phyloP scores from a whole-genome alignment of 1,140 invertebrate species.

The Trichonephila clavata region DNA sequence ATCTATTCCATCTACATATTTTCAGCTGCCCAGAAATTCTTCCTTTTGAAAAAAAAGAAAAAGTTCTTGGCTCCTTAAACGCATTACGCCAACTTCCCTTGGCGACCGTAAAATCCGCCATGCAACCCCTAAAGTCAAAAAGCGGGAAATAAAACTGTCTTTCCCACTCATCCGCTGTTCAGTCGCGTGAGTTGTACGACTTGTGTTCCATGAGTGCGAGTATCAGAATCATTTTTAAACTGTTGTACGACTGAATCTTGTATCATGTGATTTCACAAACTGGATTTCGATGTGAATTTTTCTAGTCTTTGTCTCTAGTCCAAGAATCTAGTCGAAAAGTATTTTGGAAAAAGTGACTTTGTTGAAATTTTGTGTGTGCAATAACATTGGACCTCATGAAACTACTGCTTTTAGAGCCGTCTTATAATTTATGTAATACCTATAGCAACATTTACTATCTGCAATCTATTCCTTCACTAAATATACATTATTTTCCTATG shows the following conservation, averaged over 20 bases:
- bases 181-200: slow-evolving; percentile 18
- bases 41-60: too few species aligned
- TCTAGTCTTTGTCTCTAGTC: slow-evolving; percentile 54
- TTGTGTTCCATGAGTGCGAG: not conserved
- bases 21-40: too few species aligned
- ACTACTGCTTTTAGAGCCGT: not conserved
- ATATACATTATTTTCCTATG: too few species aligned
- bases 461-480: too few species aligned
- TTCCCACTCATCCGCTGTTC: not conserved
- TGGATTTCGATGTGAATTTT: slow-evolving; percentile 2
- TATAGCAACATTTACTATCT: too few species aligned
- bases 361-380: not conserved
- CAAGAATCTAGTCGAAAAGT: slow-evolving; percentile 8
- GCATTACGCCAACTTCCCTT: not conserved
- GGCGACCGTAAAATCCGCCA: slow-evolving; percentile 4
- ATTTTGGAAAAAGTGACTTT: not conserved
- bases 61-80: not conserved
- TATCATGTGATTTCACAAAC: not conserved
- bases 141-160: slow-evolving; percentile 60
- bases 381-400: not conserved
- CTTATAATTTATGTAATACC: not conserved
- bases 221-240: not conserved
- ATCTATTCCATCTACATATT: not conserved
- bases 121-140: slow-evolving; percentile 32
- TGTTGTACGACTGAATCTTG: not conserved